Base-by-base conservation (phyloP, 2,113 vertebrate species). In the Tringa solitaria region DNA sequence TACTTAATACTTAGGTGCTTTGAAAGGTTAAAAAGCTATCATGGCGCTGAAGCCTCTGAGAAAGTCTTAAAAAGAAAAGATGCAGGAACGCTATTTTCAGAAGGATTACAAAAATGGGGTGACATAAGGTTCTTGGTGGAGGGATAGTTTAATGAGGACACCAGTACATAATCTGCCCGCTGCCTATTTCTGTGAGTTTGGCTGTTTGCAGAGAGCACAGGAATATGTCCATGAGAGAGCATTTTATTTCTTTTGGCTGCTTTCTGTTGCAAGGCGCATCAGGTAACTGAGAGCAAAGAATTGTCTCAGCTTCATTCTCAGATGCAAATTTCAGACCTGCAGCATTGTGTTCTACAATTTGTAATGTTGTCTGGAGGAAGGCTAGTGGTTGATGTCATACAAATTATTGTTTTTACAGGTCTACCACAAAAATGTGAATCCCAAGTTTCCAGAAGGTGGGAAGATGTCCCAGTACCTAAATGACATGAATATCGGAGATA, bases 401-500 rank as follows among this genome's bases (percentile, higher is more conserved):
- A n/a, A 59, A 14, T 84, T 32, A 54, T 9, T 92, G 63, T 35
- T 87, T 75, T 95, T 92, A 28, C 94, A 99, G 99, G 97, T 99
- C 60, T 99, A 99, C 96, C 98, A 98, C 96, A 99, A 98, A 98
- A 98, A 99, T 54, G 95, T 96, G 51, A 97, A 99, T 85, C 98
- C 98, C 3, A 97, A 97, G 59, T 98, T 98, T 96, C 99, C 99
- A 51, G 98, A 99, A 22, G 99, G 99, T 69, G 99, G 99, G 10
- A 99, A 99, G 90, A 99, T 99, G 99, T 99, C 99, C 69, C 99
- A 99, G 96, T 97, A 99, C 92, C 97, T 99, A 81, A 98, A 99
- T 68, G 96, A 96, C 94, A 98, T 99, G 98, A 97, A 98, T 60
- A 98, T 98, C 43, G 99, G 99, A 67, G 98, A 99, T 60, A 92